Evolutionary conservation across 2,888 invertebrate genomes (phyloP).

Genomic region (Cryptocheilus praepositus): DNA sequence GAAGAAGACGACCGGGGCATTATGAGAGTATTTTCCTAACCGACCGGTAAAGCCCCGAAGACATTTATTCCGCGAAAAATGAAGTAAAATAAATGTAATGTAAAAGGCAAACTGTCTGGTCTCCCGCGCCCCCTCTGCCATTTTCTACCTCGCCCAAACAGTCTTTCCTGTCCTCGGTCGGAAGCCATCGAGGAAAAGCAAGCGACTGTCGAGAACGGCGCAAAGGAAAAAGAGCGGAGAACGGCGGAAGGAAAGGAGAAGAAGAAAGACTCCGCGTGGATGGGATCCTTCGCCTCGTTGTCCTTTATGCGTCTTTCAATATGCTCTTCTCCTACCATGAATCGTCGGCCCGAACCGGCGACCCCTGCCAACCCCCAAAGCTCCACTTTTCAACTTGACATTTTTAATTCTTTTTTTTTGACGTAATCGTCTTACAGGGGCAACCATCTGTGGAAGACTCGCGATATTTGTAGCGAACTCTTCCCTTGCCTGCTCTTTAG

Average conservation of each 20-base stretch:
- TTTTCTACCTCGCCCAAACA: too few relatives aligned
- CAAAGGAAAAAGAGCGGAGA: slow-evolving; percentile 15
- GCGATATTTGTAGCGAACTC: too few relatives aligned
- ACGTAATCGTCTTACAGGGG: slow-evolving; percentile 66
- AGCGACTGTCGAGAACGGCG: slow-evolving; percentile 10
- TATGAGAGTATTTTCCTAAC: slow-evolving; percentile 62
- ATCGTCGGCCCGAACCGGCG: not conserved
- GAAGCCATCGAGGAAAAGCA: slow-evolving; percentile 9
- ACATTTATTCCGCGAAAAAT: slow-evolving; percentile 61
- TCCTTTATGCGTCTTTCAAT: slow-evolving; percentile 62
- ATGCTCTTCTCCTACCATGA: slow-evolving; percentile 45
- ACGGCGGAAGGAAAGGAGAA: slow-evolving; percentile 18
- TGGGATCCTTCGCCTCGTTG: slow-evolving; percentile 34
- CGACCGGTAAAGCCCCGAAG: slow-evolving; percentile 59
- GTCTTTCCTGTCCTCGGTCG: not conserved
- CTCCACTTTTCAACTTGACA: slow-evolving; percentile 68
- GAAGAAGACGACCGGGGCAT: slow-evolving; percentile 42
- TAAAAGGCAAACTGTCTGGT: slow-evolving; percentile 54
- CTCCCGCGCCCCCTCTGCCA: slow-evolving; percentile 3
- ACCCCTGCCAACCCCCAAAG: slow-evolving; percentile 41
- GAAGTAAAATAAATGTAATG: slow-evolving; percentile 62
- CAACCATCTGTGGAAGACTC: slow-evolving; percentile 26
- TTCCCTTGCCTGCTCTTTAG: too few relatives aligned
- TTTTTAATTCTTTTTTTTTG: slow-evolving; percentile 65
- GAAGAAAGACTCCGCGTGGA: slow-evolving; percentile 22